Conservation (phyloP, 2,797 vertebrate species). For the Galago senegalensis region DNA sequence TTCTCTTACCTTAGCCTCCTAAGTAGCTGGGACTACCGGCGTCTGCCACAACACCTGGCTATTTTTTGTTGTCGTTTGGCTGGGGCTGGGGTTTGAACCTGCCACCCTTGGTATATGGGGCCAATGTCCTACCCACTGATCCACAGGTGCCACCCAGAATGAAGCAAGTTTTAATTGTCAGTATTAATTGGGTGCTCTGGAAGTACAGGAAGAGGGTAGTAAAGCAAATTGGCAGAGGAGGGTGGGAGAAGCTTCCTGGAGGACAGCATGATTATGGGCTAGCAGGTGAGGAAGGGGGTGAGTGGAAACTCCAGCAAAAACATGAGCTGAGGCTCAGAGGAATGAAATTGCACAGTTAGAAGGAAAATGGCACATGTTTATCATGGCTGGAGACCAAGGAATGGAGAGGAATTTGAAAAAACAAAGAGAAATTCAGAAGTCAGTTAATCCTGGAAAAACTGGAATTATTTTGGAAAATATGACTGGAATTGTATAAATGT, state of each 20-base stretch:
- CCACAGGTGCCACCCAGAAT: no score
- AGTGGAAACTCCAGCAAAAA: not conserved
- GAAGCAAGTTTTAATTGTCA: not conserved
- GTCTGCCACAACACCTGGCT: no score
- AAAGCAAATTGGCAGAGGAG: not conserved
- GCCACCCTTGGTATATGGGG: no score
- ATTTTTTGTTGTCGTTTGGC: no score
- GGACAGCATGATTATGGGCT: not conserved
- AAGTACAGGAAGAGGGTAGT: not conserved
- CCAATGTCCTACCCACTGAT: no score
- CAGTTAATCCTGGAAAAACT: not conserved
- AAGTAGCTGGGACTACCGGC: no score
- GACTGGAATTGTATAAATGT: not conserved
- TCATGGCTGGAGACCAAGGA: not conserved
- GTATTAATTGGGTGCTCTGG: not conserved
- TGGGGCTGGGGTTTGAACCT: no score
- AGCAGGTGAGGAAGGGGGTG: not conserved
- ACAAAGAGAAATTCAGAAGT: not conserved
- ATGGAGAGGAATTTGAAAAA: not conserved
- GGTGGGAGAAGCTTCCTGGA: not conserved
- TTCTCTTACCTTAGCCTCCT: not conserved
- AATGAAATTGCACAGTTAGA: not conserved
- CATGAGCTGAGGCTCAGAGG: rapidly evolving
- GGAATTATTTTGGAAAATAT: not conserved
- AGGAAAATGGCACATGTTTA: not conserved